Conservation (phyloP, 1,140 invertebrate genomes). For the Apis mellifera region DNA sequence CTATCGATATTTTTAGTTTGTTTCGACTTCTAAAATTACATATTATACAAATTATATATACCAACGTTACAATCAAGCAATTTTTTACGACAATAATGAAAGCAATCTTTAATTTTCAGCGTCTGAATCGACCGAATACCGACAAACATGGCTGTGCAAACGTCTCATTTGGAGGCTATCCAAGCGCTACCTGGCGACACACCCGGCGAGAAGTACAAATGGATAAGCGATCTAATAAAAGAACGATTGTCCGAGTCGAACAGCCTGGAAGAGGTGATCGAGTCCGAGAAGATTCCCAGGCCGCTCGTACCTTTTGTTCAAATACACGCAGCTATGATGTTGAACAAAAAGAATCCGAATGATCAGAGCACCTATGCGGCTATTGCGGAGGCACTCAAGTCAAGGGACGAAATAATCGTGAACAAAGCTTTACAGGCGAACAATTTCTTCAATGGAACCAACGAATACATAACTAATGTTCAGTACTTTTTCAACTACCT, state of each 20-base stretch:
- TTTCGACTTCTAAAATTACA: too few relatives aligned
- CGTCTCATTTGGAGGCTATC: constrained; percentile 65
- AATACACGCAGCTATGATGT: constrained; percentile 61
- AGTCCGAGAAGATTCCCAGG: constrained; percentile 42
- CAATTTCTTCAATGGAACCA: constrained; percentile 65
- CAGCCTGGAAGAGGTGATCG: background rate
- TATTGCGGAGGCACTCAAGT: constrained; percentile 67
- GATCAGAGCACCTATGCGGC: background rate
- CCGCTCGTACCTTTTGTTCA: constrained; percentile 55
- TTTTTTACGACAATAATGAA: background rate
- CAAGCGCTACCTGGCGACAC: constrained; percentile 67
- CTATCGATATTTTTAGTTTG: too few relatives aligned
- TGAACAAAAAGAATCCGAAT: constrained; percentile 7
- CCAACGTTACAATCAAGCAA: background rate
- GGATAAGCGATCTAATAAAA: constrained; percentile 42
- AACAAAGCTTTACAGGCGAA: constrained; percentile 65
- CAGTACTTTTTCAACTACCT: constrained; percentile 64
- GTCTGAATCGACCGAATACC: background rate
- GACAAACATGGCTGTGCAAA: constrained; percentile 10
- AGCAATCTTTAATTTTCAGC: background rate
- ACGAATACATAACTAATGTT: constrained; percentile 53
- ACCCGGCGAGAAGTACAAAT: constrained; percentile 63
- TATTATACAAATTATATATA: too few relatives aligned
- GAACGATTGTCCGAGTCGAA: background rate
- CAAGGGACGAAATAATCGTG: constrained; percentile 62